Evolutionary conservation across 1,140 invertebrate species (phyloP).

Genomic region (Drosophila punjabiensis): DNA sequence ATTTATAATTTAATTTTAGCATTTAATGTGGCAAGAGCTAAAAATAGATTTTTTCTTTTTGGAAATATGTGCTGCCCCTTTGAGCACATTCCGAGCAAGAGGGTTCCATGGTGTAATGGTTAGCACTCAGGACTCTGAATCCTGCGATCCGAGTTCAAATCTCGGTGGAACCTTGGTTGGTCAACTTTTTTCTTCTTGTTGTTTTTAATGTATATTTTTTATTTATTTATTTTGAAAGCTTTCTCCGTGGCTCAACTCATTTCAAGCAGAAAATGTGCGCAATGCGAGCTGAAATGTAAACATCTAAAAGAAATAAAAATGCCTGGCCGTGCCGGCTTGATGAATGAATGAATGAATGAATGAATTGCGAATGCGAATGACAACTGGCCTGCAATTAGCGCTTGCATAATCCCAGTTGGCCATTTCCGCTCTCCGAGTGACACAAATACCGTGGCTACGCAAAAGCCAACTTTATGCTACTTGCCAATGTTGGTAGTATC

Average conservation of each 20-base stretch:
- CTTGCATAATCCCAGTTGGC: slow-evolving; percentile 52
- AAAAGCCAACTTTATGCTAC: background rate
- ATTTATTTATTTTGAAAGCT: slow-evolving; percentile 13
- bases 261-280: slow-evolving; percentile 26
- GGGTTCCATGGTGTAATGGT: slow-evolving; percentile 94
- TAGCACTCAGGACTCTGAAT: slow-evolving; percentile 96
- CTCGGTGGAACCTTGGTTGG: slow-evolving; percentile 26
- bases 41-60: background rate
- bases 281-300: slow-evolving; percentile 10
- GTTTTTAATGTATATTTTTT: slow-evolving; percentile 5
- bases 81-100: background rate
- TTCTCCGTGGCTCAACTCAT: slow-evolving; percentile 23
- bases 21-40: background rate
- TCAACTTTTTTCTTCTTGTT: background rate
- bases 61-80: background rate
- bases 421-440: slow-evolving; percentile 51
- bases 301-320: slow-evolving; percentile 31
- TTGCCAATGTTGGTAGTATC: slow-evolving; percentile 12
- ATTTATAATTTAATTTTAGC: slow-evolving; percentile 8
- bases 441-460: slow-evolving; percentile 35
- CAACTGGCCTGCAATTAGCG: slow-evolving; percentile 46
- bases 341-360: slow-evolving; percentile 31
- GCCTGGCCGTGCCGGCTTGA: slow-evolving; percentile 10
- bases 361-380: slow-evolving; percentile 28
- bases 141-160: slow-evolving; percentile 92